Evolutionary conservation across 92 coral and sea anemone genomes (phyloP).

Genomic region (Blastomussa wellsi): DNA sequence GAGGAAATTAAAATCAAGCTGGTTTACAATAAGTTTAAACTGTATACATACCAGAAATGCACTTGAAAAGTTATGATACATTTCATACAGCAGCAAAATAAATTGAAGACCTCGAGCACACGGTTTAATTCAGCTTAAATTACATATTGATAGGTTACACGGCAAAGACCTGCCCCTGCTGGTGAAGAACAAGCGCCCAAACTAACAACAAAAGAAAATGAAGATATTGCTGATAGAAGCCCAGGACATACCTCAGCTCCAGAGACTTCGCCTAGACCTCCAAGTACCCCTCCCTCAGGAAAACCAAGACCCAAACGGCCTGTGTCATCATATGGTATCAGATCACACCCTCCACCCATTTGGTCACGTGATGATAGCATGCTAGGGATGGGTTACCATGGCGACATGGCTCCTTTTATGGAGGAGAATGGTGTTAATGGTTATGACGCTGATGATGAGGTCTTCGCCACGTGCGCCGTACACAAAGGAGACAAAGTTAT

Average conservation of each 20-base stretch:
- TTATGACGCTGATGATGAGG: slow-evolving; percentile 80
- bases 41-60: too few relatives aligned
- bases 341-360: slow-evolving; percentile 60
- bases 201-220: slow-evolving; percentile 11
- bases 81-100: neutral
- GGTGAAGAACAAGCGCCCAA: slow-evolving; percentile 29
- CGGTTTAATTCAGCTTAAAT: neutral
- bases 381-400: slow-evolving; percentile 60
- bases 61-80: neutral
- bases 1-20: too few relatives aligned
- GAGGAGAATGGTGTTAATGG: slow-evolving; percentile 54
- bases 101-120: neutral
- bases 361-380: slow-evolving; percentile 35
- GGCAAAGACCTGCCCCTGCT: slow-evolving; percentile 25
- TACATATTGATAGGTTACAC: slow-evolving; percentile 4
- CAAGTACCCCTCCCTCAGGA: slow-evolving; percentile 31
- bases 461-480: slow-evolving; percentile 72
- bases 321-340: slow-evolving; percentile 86
- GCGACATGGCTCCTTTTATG: slow-evolving; percentile 57
- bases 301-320: slow-evolving; percentile 70
- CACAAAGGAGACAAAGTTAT: slow-evolving; percentile 91
- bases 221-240: slow-evolving; percentile 5
- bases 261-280: slow-evolving; percentile 54
- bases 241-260: slow-evolving; percentile 24
- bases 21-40: too few relatives aligned